phyloP scores from a whole-genome alignment of 2,888 invertebrate genomes.

The Agrilus cyanescens region DNA sequence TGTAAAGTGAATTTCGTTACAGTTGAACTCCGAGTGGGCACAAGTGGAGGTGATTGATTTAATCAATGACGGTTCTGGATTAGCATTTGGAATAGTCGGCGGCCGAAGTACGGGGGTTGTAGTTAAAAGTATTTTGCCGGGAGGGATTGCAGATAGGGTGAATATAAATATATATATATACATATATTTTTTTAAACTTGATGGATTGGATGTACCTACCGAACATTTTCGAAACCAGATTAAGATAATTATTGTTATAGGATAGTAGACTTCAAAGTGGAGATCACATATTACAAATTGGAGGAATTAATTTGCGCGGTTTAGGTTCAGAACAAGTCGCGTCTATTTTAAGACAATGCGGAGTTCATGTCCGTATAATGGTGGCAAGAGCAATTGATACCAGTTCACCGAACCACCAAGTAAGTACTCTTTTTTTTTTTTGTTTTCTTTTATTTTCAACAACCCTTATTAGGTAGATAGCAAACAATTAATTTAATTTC shows the following conservation, averaged over 20 bases:
- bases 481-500: neutral
- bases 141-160: slow-evolving; percentile 85
- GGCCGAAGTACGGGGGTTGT: slow-evolving; percentile 87
- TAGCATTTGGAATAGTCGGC: slow-evolving; percentile 91
- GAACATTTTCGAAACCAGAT: too few relatives aligned
- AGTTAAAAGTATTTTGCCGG: slow-evolving; percentile 86
- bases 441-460: too few relatives aligned
- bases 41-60: slow-evolving; percentile 92
- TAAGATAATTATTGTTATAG: slow-evolving; percentile 38
- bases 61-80: slow-evolving; percentile 81
- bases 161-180: slow-evolving; percentile 26
- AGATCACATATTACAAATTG: slow-evolving; percentile 94
- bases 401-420: slow-evolving; percentile 47
- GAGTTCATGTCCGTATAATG: slow-evolving; percentile 74
- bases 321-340: slow-evolving; percentile 95
- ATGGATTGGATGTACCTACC: neutral
- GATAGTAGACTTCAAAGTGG: slow-evolving; percentile 93
- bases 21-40: slow-evolving; percentile 93
- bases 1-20: slow-evolving; percentile 27
- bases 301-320: slow-evolving; percentile 88
- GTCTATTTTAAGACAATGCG: slow-evolving; percentile 78
- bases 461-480: neutral
- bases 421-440: too few relatives aligned
- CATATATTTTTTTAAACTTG: neutral
- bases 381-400: slow-evolving; percentile 74